These are phyloP conservation scores for Microctenopoma lineatum DNA, from an alignment of 2,797 vertebrate genomes.

Conservation along the genomic window DNA sequence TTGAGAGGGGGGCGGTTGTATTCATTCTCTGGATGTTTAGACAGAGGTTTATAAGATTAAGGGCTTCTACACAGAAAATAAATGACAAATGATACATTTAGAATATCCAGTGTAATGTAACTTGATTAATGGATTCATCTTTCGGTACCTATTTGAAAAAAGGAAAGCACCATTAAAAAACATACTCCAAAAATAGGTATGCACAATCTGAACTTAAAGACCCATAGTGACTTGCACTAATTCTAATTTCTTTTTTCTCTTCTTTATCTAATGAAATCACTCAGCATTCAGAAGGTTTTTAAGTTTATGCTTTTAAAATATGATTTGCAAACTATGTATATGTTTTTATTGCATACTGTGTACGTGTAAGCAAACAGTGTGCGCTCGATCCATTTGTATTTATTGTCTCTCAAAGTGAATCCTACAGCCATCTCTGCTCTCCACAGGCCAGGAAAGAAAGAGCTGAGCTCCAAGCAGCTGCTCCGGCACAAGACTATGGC, in stretches of 20 bases:
- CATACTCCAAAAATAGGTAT: background rate
- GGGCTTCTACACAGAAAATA: background rate
- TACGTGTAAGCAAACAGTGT: background rate
- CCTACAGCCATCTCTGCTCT: slow-evolving; percentile 42
- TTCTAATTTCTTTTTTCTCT: slow-evolving; percentile 4
- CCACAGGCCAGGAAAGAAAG: slow-evolving; percentile 39
- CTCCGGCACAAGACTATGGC: slow-evolving; percentile 65
- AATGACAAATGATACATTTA: background rate
- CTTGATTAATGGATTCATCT: background rate
- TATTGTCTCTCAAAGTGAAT: slow-evolving; percentile 41
- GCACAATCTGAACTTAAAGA: slow-evolving; percentile 18
- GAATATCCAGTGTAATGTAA: background rate
- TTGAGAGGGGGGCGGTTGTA: background rate
- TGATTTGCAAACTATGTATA: no score
- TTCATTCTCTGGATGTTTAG: background rate
- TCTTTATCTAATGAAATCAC: no score
- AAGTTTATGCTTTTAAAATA: slow-evolving; percentile 1
- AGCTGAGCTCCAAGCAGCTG: slow-evolving; percentile 63
- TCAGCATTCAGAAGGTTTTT: background rate
- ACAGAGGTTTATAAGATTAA: background rate
- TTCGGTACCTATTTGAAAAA: background rate
- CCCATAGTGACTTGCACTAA: background rate
- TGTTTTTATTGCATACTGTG: background rate
- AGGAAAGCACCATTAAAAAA: slow-evolving; percentile 3
- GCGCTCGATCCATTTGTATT: slow-evolving; percentile 40